These are phyloP conservation scores for Synergus itoensis DNA, from an alignment of 2,888 invertebrate genomes.

Conservation along the genomic window DNA sequence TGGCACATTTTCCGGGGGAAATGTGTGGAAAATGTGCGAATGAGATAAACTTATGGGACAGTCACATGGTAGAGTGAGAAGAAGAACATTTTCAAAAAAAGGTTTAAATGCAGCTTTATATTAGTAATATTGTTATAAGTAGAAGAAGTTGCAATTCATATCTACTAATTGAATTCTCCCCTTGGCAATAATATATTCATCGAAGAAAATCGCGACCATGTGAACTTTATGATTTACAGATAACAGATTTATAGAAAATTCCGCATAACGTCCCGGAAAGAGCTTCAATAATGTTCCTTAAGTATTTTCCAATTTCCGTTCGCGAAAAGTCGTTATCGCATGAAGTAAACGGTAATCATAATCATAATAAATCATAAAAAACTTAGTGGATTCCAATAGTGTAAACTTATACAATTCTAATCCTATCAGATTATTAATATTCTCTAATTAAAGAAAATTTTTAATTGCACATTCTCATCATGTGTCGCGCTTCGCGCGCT, in stretches of 20 bases:
- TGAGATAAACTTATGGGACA: no score
- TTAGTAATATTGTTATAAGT: not conserved
- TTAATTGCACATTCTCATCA: no score
- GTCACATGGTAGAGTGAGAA: no score
- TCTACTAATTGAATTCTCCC: not conserved
- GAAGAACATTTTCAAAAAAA: no score
- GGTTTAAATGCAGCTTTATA: no score
- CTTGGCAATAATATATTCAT: not conserved
- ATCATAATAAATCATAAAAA: slow-evolving; percentile 30
- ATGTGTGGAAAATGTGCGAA: no score
- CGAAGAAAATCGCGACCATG: not conserved
- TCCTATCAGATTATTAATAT: no score
- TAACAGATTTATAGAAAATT: slow-evolving; percentile 34
- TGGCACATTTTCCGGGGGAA: no score
- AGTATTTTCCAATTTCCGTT: slow-evolving; percentile 58
- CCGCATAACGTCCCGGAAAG: slow-evolving; percentile 43
- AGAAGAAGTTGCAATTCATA: not conserved
- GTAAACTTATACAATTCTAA: no score
- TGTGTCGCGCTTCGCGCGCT: no score
- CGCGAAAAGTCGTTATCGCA: slow-evolving; percentile 53
- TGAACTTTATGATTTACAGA: slow-evolving; percentile 9
- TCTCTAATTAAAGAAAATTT: no score
- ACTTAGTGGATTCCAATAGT: no score
- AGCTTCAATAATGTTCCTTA: slow-evolving; percentile 54
- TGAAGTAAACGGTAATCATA: slow-evolving; percentile 50